Conservation (phyloP, 2,797 vertebrate species). For the Acipenser ruthenus region DNA sequence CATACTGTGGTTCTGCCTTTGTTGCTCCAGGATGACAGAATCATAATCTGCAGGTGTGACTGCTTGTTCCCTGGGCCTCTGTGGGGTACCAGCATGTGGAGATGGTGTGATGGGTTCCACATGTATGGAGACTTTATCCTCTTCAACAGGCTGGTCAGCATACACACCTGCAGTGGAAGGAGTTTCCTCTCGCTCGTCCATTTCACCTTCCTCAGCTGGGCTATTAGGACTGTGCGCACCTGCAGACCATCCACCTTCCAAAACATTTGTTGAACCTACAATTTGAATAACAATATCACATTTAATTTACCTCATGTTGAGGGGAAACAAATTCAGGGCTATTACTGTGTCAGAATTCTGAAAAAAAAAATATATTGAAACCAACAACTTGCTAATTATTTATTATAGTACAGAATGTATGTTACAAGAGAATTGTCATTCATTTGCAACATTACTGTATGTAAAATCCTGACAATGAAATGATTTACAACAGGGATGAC, state of each 20-base stretch:
- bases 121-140: background rate
- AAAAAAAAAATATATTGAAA: background rate
- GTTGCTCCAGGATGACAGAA: background rate
- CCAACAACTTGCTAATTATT: background rate
- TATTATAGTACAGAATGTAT: background rate
- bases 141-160: background rate
- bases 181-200: background rate
- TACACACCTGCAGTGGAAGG: background rate
- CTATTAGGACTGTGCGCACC: background rate
- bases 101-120: background rate
- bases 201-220: background rate
- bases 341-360: background rate
- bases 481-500: background rate
- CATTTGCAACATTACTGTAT: background rate
- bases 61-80: background rate
- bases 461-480: background rate
- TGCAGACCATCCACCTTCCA: background rate
- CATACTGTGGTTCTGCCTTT: background rate
- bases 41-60: background rate
- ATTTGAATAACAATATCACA: too few species aligned
- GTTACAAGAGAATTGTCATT: background rate
- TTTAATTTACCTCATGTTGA: background rate
- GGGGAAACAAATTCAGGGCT: background rate
- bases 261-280: background rate
- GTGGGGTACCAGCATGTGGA: background rate